These are phyloP conservation scores for Malthinus flaveolus DNA, from an alignment of 2,888 invertebrate species.

Conservation along the genomic window DNA sequence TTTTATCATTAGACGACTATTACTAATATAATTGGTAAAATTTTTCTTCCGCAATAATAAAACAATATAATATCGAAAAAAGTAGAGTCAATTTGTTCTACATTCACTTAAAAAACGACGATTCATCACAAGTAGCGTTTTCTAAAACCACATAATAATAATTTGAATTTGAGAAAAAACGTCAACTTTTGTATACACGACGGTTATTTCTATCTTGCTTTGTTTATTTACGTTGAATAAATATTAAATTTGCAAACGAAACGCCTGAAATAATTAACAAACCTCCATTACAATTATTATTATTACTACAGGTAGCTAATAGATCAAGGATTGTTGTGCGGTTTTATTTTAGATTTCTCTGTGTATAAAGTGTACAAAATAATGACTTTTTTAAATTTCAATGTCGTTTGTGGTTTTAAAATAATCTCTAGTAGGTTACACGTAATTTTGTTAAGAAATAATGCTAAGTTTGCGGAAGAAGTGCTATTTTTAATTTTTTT, in stretches of 20 bases:
- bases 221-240: no score
- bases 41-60: no score
- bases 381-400: slow-evolving; percentile 26
- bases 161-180: no score
- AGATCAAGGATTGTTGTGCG: slow-evolving; percentile 26
- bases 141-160: slow-evolving; percentile 1
- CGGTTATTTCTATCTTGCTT: no score
- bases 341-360: slow-evolving; percentile 27
- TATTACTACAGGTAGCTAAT: slow-evolving; percentile 8
- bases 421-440: not conserved
- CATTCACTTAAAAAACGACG: not conserved
- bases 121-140: not conserved
- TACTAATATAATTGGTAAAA: not conserved
- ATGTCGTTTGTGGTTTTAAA: slow-evolving; percentile 27
- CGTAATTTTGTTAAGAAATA: slow-evolving; percentile 12
- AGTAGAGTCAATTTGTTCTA: not conserved
- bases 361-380: slow-evolving; percentile 20
- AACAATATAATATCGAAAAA: no score
- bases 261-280: no score
- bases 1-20: not conserved
- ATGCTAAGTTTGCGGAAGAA: no score
- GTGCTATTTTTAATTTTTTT: no score
- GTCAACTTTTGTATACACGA: no score
- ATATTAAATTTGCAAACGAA: no score
- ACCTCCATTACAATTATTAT: no score